A percentile compares a stretch with the other conserved stretches of the same genome.
Evolutionary conservation across 2,797 vertebrate species (phyloP).

Genomic region (Lacerta bilineata): DNA sequence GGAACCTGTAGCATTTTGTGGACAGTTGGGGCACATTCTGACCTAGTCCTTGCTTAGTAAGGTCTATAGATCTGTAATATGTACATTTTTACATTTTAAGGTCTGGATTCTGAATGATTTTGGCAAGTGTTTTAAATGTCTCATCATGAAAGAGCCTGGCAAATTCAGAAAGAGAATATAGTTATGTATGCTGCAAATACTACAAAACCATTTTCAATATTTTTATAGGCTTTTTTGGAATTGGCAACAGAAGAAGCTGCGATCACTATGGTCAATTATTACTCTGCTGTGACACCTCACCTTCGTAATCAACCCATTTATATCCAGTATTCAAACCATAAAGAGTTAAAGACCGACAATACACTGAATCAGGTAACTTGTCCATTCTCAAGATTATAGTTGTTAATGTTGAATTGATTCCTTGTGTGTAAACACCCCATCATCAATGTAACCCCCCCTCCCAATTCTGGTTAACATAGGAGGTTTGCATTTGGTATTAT

Average conservation of each 20-base stretch:
- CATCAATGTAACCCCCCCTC: no score
- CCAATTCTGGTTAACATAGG: neutral
- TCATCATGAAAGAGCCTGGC: neutral
- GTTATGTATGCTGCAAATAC: neutral
- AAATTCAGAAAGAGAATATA: neutral
- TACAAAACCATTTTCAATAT: slow-evolving; percentile 27
- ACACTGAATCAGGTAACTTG: slow-evolving; percentile 90
- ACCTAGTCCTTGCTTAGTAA: neutral
- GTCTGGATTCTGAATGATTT: neutral
- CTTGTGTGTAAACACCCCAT: neutral
- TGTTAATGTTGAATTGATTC: slow-evolving; percentile 10
- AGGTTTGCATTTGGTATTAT: neutral
- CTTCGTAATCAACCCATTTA: slow-evolving; percentile 95
- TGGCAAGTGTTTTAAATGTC: neutral
- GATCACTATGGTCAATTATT: slow-evolving; percentile 98
- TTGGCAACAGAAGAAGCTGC: slow-evolving; percentile 96
- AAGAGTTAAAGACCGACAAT: slow-evolving; percentile 97
- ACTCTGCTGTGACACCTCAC: slow-evolving; percentile 92
- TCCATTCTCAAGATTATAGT: slow-evolving; percentile 23
- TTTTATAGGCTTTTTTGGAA: slow-evolving; percentile 92
- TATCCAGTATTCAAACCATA: slow-evolving; percentile 98
- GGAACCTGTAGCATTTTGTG: neutral
- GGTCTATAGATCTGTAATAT: neutral
- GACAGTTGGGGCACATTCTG: neutral
- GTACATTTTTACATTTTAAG: neutral